These are phyloP conservation scores for Fundulus diaphanus DNA, from an alignment of 2,797 vertebrate genomes.

Conservation along the genomic window DNA sequence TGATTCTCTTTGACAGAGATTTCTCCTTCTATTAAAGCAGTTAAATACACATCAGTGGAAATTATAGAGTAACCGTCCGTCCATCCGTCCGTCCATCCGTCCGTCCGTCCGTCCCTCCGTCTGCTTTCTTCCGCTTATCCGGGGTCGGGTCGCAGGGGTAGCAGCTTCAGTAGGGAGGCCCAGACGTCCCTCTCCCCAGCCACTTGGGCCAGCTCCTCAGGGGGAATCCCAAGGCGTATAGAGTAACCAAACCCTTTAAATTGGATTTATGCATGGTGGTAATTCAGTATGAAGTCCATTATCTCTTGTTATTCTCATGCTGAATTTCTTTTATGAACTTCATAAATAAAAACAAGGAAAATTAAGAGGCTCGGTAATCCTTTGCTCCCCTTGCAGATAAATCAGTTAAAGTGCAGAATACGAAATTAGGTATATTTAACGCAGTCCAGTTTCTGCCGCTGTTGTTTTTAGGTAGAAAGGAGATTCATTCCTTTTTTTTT, in stretches of 20 bases:
- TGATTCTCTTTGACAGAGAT: neutral
- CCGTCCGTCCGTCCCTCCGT: too few species aligned
- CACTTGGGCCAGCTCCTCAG: too few species aligned
- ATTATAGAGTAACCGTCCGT: neutral
- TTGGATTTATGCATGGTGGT: neutral
- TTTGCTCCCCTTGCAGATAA: neutral
- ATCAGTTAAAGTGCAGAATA: neutral
- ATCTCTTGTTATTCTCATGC: neutral
- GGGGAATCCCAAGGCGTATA: too few species aligned
- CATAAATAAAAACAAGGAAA: neutral
- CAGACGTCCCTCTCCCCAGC: too few species aligned
- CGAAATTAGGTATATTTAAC: neutral
- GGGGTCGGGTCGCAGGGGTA: too few species aligned
- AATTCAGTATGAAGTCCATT: neutral
- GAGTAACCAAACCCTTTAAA: neutral
- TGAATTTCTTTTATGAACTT: neutral
- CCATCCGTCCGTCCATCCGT: too few species aligned
- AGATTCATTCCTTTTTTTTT: neutral
- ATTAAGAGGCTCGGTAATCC: neutral
- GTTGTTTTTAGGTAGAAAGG: neutral
- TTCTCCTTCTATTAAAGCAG: conserved; percentile 4
- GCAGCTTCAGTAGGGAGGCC: too few species aligned
- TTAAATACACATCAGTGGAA: neutral
- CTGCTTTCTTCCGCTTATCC: too few species aligned
- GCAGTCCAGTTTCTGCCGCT: neutral